A percentile compares a stretch with the other conserved stretches of the same genome.
These are phyloP conservation scores for Sebastes jordani DNA, from an alignment of 2,797 vertebrate species.

Conservation along the genomic window DNA sequence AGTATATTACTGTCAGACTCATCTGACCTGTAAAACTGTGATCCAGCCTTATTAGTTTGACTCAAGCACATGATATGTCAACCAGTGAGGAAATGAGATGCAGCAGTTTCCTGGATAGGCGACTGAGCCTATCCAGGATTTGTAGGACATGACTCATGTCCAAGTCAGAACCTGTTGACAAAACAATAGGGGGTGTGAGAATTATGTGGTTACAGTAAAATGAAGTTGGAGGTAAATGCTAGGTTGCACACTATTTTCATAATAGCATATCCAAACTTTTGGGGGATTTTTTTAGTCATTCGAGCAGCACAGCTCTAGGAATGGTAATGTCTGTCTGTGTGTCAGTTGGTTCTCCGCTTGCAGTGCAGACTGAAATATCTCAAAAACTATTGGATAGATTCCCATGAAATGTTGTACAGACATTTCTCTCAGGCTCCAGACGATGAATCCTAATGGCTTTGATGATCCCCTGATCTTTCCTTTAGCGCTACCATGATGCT, in stretches of 20 bases:
- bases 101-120: background rate
- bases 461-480: too few species aligned
- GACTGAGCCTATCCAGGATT: background rate
- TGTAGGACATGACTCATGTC: background rate
- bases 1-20: background rate
- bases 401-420: background rate
- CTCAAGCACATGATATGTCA: slow-evolving; percentile 5
- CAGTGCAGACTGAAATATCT: background rate
- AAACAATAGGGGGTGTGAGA: background rate
- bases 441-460: background rate
- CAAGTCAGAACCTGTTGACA: slow-evolving; percentile 10
- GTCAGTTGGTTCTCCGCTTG: background rate
- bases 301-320: fast-evolving
- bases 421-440: background rate
- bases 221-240: background rate
- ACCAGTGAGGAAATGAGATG: background rate
- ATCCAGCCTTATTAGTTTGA: slow-evolving; percentile 12
- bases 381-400: too few species aligned
- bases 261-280: background rate
- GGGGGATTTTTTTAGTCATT: background rate
- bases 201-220: background rate
- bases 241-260: background rate
- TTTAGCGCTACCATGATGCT: background rate
- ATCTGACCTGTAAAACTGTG: slow-evolving; percentile 5
- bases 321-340: background rate